Percentiles rank a stretch among this genome's conserved stretches.
phyloP scores from a whole-genome alignment of 1,140 invertebrate genomes.

The Cecropterus lyciades region DNA sequence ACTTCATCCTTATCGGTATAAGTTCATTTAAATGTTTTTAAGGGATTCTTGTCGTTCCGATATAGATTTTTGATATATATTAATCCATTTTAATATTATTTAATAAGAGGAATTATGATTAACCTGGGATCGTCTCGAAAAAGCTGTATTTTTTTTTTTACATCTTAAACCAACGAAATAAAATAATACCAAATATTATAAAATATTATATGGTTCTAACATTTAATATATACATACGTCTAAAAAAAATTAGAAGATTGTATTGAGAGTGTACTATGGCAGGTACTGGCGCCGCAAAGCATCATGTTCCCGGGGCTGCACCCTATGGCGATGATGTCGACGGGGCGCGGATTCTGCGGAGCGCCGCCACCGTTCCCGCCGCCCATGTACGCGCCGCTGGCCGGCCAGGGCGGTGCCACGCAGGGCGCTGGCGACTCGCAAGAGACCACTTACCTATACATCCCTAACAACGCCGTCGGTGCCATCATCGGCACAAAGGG shows the following conservation, averaged over 20 bases:
- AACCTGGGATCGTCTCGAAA: too few species aligned
- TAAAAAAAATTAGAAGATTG: background rate
- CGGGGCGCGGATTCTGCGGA: constrained; percentile 87
- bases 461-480: constrained; percentile 98
- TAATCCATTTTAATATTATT: too few species aligned
- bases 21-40: too few species aligned
- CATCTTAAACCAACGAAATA: too few species aligned
- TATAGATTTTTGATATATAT: too few species aligned
- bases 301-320: constrained; percentile 98
- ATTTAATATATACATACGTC: too few species aligned
- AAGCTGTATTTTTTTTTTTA: too few species aligned
- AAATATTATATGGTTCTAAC: too few species aligned
- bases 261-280: constrained; percentile 41
- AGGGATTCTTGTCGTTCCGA: too few species aligned
- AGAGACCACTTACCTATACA: constrained; percentile 97
- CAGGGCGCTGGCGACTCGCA: constrained; percentile 83
- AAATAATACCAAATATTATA: too few species aligned
- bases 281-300: constrained; percentile 92
- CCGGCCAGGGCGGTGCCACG: constrained; percentile 81
- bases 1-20: too few species aligned
- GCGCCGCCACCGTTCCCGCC: constrained; percentile 84
- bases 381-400: constrained; percentile 85
- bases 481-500: constrained; percentile 99
- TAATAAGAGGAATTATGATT: too few species aligned
- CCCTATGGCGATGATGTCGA: constrained; percentile 98